Evolutionary conservation across 2,113 vertebrate genomes (phyloP), one percentile per base, ranked within the genome.

Genomic region (Nycticebus coucang): DNA sequence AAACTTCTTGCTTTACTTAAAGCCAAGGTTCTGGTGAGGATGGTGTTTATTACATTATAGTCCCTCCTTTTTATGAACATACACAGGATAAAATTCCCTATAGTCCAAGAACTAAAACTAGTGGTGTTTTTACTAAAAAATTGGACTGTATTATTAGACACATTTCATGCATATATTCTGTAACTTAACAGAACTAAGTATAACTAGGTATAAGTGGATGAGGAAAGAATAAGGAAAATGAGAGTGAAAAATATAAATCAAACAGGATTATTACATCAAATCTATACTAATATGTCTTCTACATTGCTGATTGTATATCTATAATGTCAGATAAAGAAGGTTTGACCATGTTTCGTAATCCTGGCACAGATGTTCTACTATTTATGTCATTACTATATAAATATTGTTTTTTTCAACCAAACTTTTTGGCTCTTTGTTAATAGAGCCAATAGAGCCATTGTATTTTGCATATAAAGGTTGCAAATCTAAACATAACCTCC

Each of bases 61-160:
- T 88, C 69, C 55, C 79, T 75, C 33, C n/a, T 83, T 91, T 85
- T 85, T 62, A 88, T 96, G 59, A 80, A 60, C 37, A 79, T 4
- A 69, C 5, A 55, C 15, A 74, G 24, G 33, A 35, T 77, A 72
- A 87, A 78, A 50, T 59, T 1, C 1, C 13, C 24, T 33, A 17
- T 64, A 78, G 62, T 57, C 10, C 64, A 26, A 74, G 11, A 81
- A n/a, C 10, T 59, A 30, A 68, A 19, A 86, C 30, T 66, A 89
- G 33, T 72, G 37, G 15, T 60, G 17, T 28, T 83, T 69, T 71
- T 59, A 30, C 41, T 79, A 84, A 87, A 57, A 92, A 75, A 66
- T 33, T 60, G 33, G 71, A 80, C 68, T 80, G 8, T 41, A 45
- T 68, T 57, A 57, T 75, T 80, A 89, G 80, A 33, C 18, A 60